Base-by-base conservation (phyloP, 2,797 vertebrate species). In the Columba guinea region DNA sequence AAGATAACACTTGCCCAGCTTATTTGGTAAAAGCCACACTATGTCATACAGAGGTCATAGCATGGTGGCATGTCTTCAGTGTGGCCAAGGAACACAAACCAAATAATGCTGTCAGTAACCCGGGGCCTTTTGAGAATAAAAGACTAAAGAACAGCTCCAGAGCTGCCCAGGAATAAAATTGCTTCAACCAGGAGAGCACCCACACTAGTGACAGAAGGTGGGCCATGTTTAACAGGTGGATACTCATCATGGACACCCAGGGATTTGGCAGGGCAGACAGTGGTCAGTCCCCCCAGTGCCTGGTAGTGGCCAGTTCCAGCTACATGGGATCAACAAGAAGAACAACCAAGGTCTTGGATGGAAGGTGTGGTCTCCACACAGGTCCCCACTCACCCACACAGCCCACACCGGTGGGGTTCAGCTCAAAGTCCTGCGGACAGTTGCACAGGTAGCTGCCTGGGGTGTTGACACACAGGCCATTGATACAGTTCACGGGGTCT, bases 401-500 rank as follows among this genome's bases (percentile, higher is more conserved):
- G 95, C 99, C 99, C 87, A 99, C 99, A 21, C 99, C 97, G 0
- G 99, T 99, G 92, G 99, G 99, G 96, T 99, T 99, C 85, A 99
- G 98, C 97, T 99, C 98, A 23, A 99, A 99, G 95, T 99, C 99
- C 49, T 98, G 98, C 0, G 99, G 99, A 49, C 99, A 99, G 98
- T 98, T 99, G 94, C 99, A 99, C 76, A 98, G 87, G 97, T 99
- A 99, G 97, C 98, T 98, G 44, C 99, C 99, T 0, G 99, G 99
- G 27, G 98, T 99, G 98, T 99, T 99, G 95, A 99, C 98, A 10
- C 99, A 99, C 34, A 99, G 94, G 12, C 99, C 99, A 0, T 99
- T 99, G 98, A 99, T 99, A 96, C 99, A 99, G 97, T 99, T 99
- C 80, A 99, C 98, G 0, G 99, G 99, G 95, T 99, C 98, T 1